A percentile compares a stretch with the other conserved stretches of the same genome.
These are phyloP conservation scores for Labeo catla DNA, from an alignment of 2,113 vertebrate species.

Conservation along the genomic window DNA sequence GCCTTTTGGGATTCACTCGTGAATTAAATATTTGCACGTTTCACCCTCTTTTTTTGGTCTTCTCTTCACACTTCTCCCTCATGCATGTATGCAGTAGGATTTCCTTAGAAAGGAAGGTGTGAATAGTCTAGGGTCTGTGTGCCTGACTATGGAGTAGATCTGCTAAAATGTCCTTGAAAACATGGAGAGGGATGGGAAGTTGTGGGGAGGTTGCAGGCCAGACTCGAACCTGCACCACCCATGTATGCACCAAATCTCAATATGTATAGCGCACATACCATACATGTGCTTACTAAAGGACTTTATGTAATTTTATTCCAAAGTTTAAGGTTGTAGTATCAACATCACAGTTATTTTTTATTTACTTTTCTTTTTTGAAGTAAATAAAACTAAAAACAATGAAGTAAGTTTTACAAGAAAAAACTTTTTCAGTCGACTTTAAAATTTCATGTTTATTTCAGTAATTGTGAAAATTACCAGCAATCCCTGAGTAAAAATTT, in stretches of 20 bases:
- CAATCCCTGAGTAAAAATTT: too few relatives aligned
- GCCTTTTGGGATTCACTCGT: constrained; percentile 61
- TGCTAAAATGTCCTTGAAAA: constrained; percentile 3
- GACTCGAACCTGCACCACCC: not conserved
- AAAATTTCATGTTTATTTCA: too few relatives aligned
- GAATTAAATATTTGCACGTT: constrained; percentile 65
- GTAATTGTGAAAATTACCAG: too few relatives aligned
- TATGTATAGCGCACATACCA: not conserved
- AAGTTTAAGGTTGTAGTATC: too few relatives aligned
- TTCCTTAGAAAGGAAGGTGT: constrained; percentile 25
- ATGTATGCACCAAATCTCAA: not conserved
- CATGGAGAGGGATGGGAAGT: not conserved
- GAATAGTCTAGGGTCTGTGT: constrained; percentile 4
- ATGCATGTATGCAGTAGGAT: constrained; percentile 17
- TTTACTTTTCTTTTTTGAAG: too few relatives aligned
- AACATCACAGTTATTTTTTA: too few relatives aligned
- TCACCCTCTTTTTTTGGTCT: constrained; percentile 27
- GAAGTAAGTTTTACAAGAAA: too few relatives aligned
- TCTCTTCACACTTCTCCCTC: constrained; percentile 38
- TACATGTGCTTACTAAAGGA: too few relatives aligned
- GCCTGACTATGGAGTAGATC: constrained; percentile 9
- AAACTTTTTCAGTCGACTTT: too few relatives aligned
- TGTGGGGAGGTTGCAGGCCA: not conserved
- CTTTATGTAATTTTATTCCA: too few relatives aligned
- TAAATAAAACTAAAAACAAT: too few relatives aligned